Percentiles rank a stretch among this genome's conserved stretches.
Evolutionary conservation across 2,113 vertebrate genomes (phyloP).

Genomic region (Apistogramma diplotaenia): DNA sequence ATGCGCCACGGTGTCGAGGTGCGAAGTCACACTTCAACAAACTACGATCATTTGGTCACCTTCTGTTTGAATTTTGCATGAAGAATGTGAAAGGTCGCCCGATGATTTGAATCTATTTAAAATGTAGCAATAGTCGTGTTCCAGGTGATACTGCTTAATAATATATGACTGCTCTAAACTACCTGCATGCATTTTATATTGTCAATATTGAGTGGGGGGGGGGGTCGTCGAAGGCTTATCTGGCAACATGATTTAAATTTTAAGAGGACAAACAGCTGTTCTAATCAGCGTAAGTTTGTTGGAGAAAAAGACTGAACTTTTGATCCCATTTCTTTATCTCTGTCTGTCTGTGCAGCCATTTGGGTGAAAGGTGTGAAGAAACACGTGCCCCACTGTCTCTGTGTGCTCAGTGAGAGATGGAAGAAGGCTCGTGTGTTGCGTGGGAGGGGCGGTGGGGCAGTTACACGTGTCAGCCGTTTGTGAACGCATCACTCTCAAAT

Average conservation of each 20-base stretch:
- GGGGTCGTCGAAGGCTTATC: background rate
- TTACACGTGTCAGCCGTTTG: slow-evolving; percentile 46
- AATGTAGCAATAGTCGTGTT: background rate
- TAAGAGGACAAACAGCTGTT: background rate
- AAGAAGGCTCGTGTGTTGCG: slow-evolving; percentile 5
- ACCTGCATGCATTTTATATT: background rate
- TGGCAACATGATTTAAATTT: background rate
- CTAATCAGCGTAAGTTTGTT: background rate
- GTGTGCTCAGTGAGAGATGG: slow-evolving; percentile 11
- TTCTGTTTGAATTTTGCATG: background rate
- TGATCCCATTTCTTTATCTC: slow-evolving; percentile 7
- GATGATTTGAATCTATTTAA: background rate
- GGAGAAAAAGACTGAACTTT: background rate
- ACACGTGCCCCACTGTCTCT: slow-evolving; percentile 46
- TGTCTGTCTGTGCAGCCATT: slow-evolving; percentile 39
- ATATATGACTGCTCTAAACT: background rate
- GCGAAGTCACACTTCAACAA: slow-evolving; percentile 72
- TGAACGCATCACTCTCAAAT: background rate
- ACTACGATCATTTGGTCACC: slow-evolving; percentile 62
- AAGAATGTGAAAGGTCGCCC: background rate
- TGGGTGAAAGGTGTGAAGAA: slow-evolving; percentile 66
- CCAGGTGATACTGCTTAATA: background rate
- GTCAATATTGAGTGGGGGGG: background rate
- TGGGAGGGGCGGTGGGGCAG: background rate
- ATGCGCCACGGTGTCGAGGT: slow-evolving; percentile 66